These are phyloP conservation scores for Varecia variegata DNA, from an alignment of 2,797 vertebrate genomes.

Conservation along the genomic window DNA sequence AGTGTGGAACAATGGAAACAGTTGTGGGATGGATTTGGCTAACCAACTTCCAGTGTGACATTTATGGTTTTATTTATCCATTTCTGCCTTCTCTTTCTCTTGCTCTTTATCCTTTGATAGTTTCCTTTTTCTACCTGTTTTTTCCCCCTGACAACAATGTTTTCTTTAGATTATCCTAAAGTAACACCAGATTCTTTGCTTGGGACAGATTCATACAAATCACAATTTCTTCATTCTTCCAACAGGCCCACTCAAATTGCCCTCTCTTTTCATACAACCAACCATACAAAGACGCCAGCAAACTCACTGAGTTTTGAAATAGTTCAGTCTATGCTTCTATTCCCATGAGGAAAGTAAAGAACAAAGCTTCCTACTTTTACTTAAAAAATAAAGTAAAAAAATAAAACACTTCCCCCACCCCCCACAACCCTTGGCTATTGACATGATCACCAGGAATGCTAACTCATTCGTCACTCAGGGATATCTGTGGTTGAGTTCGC, in stretches of 20 bases:
- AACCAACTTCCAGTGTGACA: background rate
- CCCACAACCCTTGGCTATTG: background rate
- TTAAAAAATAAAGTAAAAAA: background rate
- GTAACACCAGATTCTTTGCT: background rate
- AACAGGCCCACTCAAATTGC: background rate
- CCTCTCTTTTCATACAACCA: background rate
- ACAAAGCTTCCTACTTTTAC: background rate
- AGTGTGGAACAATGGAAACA: background rate
- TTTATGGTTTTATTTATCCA: background rate
- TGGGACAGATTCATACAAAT: background rate
- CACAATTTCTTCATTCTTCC: background rate
- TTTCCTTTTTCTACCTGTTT: background rate
- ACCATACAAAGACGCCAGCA: background rate
- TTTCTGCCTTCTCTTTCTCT: background rate
- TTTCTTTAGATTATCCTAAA: background rate
- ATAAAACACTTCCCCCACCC: background rate
- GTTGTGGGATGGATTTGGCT: background rate
- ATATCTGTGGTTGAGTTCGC: background rate
- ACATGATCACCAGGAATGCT: background rate
- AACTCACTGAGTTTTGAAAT: background rate
- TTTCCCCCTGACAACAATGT: background rate
- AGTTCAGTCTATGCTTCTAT: background rate
- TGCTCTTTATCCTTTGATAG: background rate
- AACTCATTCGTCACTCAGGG: slow-evolving; percentile 2
- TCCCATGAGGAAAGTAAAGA: background rate